Conservation (phyloP, 2,113 vertebrate genomes). For the Labeo rohita region DNA sequence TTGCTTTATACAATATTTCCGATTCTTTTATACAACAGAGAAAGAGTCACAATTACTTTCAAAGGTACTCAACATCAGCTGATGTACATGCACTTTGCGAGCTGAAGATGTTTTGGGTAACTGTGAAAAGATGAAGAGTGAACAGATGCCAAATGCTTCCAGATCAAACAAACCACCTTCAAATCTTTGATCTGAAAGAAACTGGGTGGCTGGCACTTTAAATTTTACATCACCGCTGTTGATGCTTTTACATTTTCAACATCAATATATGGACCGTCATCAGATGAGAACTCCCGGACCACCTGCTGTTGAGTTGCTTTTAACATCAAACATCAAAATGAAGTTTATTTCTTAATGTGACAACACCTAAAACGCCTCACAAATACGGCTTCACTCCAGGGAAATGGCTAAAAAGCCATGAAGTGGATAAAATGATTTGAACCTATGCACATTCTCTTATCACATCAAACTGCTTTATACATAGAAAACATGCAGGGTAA, state of each 20-base stretch:
- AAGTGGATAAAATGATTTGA: not conserved
- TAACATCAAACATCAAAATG: not conserved
- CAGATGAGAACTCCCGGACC: not conserved
- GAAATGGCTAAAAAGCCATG: not conserved
- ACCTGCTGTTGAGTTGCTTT: not conserved
- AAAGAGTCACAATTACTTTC: not conserved
- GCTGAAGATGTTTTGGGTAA: not conserved
- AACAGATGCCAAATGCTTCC: not conserved
- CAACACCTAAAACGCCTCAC: not conserved
- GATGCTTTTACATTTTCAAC: not conserved
- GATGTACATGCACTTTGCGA: not conserved
- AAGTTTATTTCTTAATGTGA: not conserved
- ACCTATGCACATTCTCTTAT: not conserved
- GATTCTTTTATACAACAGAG: not conserved
- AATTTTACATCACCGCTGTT: not conserved
- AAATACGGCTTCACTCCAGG: not conserved
- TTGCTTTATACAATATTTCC: not conserved
- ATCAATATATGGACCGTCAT: not conserved
- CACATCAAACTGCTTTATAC: not conserved
- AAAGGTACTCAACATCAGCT: not conserved
- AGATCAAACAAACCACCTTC: constrained; percentile 18
- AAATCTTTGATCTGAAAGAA: not conserved
- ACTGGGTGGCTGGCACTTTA: not conserved
- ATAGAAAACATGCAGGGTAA: not conserved
- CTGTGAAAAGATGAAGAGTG: not conserved